A percentile compares a stretch with the other conserved stretches of the same genome.
These are phyloP conservation scores for Octopus bimaculoides DNA, from an alignment of 1,140 invertebrate species.

Conservation along the genomic window DNA sequence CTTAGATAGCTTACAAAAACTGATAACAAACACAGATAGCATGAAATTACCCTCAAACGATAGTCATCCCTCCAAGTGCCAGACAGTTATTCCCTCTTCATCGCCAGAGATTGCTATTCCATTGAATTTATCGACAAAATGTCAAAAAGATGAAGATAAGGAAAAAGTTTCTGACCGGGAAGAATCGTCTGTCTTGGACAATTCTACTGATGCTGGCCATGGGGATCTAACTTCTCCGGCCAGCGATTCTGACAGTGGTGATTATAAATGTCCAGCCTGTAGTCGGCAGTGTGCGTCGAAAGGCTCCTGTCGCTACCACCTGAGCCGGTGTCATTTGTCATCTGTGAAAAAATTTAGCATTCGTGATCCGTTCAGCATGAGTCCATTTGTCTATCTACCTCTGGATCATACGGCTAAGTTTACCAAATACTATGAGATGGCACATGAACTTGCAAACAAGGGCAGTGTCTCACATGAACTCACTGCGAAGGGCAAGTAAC, in stretches of 20 bases:
- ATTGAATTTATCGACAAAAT: conserved; percentile 43
- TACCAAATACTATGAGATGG: conserved; percentile 53
- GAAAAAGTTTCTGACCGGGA: conserved; percentile 23
- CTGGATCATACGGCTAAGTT: conserved; percentile 53
- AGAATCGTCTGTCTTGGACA: conserved; percentile 34
- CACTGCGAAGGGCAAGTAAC: conserved; percentile 2
- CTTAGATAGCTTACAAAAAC: conserved; percentile 86
- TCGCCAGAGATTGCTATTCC: conserved; percentile 28
- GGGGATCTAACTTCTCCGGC: conserved; percentile 17
- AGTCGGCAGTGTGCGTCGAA: conserved; percentile 95
- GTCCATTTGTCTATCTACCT: conserved; percentile 51
- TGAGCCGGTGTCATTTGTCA: conserved; percentile 91
- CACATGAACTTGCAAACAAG: conserved; percentile 49
- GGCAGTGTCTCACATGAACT: conserved; percentile 21
- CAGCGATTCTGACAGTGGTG: conserved; percentile 38
- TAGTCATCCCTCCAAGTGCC: conserved; percentile 19
- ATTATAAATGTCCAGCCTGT: conserved; percentile 86
- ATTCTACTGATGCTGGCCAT: conserved; percentile 21
- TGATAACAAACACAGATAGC: conserved; percentile 91
- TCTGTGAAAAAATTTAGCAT: conserved; percentile 61
- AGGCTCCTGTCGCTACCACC: conserved; percentile 91
- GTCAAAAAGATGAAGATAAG: conserved; percentile 25
- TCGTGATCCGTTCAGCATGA: conserved; percentile 77
- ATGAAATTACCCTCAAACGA: conserved; percentile 39
- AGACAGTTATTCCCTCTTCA: conserved; percentile 19